Conservation (phyloP, 2,888 invertebrate genomes). For the Orchestes rusci region DNA sequence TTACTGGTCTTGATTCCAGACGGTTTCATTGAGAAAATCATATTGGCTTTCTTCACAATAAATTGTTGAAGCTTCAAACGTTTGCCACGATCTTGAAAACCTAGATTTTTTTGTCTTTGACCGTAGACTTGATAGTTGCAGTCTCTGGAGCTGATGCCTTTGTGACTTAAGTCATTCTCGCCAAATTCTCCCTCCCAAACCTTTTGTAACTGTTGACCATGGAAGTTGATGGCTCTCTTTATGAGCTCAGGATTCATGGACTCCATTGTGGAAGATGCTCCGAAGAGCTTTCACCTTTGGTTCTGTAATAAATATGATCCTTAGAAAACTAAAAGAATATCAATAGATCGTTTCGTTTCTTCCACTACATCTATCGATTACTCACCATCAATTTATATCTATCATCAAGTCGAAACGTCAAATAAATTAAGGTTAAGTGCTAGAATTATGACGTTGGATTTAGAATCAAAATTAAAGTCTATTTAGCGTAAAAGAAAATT, state of each 20-base stretch:
- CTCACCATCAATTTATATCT: too few species aligned
- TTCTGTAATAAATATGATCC: too few species aligned
- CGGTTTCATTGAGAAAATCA: constrained; percentile 58
- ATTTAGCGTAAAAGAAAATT: too few species aligned
- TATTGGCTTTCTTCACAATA: constrained; percentile 74
- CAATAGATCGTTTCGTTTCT: too few species aligned
- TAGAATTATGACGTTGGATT: too few species aligned
- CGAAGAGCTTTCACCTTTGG: too few species aligned
- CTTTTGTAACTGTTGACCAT: constrained; percentile 82
- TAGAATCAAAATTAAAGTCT: too few species aligned
- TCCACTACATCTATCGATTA: too few species aligned
- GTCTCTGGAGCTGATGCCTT: constrained; percentile 53
- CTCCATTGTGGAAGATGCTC: constrained; percentile 46
- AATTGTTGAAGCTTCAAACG: constrained; percentile 80
- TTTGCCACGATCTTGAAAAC: constrained; percentile 78
- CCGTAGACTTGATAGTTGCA: constrained; percentile 69
- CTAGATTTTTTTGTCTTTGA: constrained; percentile 70
- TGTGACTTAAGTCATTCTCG: constrained; percentile 61
- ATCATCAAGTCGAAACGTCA: too few species aligned
- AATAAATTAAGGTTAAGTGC: too few species aligned
- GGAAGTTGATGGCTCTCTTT: constrained; percentile 70
- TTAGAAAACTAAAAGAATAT: too few species aligned
- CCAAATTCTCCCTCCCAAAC: constrained; percentile 82
- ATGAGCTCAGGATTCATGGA: constrained; percentile 52
- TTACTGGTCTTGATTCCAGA: constrained; percentile 38